A percentile compares a stretch with the other conserved stretches of the same genome.
Conservation (phyloP, 2,888 invertebrate species). For the Latheticus oryzae region DNA sequence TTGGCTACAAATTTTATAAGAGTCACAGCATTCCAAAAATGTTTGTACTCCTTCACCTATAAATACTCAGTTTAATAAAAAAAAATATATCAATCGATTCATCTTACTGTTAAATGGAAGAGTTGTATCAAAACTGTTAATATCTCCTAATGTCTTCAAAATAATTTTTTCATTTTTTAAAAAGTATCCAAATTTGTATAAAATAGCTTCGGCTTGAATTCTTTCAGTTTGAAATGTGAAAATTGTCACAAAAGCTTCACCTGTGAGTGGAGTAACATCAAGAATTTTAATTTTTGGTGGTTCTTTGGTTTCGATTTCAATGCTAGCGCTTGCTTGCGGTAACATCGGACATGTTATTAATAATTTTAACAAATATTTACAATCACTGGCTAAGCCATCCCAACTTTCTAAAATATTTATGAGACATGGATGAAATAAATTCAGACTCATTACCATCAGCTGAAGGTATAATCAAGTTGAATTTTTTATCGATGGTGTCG, state of each 20-base stretch:
- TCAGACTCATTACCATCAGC: conserved; percentile 12
- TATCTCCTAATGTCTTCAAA: conserved; percentile 20
- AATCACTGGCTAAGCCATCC: conserved; percentile 38
- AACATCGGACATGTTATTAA: conserved; percentile 26
- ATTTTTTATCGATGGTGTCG: conserved; percentile 28
- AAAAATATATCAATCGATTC: conserved; percentile 3
- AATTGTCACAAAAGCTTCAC: conserved; percentile 38
- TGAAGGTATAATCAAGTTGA: conserved; percentile 36
- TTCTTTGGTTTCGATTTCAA: conserved; percentile 33
- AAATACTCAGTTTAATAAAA: background rate
- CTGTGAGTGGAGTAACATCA: conserved; percentile 26
- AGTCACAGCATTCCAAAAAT: conserved; percentile 39
- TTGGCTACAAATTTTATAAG: conserved; percentile 25
- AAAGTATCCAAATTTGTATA: conserved; percentile 41
- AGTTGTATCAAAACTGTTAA: conserved; percentile 18
- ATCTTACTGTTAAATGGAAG: conserved; percentile 40
- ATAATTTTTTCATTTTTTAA: conserved; percentile 13
- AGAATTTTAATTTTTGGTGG: conserved; percentile 18
- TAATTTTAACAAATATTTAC: conserved; percentile 36
- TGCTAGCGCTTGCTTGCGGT: conserved; percentile 13
- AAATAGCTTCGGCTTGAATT: conserved; percentile 33
- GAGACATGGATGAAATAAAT: background rate
- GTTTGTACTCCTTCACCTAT: conserved; percentile 30
- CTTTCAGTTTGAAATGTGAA: conserved; percentile 35
- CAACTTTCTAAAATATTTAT: conserved; percentile 14